phyloP scores from a whole-genome alignment of 1,140 invertebrate genomes.

The Eupeodes corollae region DNA sequence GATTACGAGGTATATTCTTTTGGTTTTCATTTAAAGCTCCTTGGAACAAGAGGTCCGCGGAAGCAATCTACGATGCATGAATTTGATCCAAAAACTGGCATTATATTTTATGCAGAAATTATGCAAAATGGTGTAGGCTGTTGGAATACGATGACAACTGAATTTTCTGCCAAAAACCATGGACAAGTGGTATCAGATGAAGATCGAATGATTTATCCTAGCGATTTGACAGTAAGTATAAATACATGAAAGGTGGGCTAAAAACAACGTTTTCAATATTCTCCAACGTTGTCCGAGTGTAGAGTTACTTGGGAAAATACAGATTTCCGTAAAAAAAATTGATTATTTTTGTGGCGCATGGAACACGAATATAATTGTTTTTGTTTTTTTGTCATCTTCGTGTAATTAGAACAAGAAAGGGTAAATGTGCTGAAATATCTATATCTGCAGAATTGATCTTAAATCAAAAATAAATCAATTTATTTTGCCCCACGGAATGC shows the following conservation, averaged over 20 bases:
- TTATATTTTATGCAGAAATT: conserved; percentile 56
- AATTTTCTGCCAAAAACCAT: conserved; percentile 44
- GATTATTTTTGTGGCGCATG: no score
- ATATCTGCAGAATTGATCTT: no score
- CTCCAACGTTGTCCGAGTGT: no score
- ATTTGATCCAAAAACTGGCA: conserved; percentile 43
- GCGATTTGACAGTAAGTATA: conserved; percentile 32
- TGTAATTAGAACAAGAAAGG: no score
- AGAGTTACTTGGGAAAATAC: no score
- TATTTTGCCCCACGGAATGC: no score
- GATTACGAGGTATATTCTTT: conserved; percentile 19
- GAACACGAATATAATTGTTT: neutral
- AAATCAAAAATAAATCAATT: no score
- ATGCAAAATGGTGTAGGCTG: conserved; percentile 54
- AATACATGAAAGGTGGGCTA: no score
- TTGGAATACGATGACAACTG: conserved; percentile 46
- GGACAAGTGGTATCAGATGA: conserved; percentile 46
- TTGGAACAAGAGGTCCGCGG: conserved; percentile 47
- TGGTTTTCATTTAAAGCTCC: conserved; percentile 27
- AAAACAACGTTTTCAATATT: no score
- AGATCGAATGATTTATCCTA: conserved; percentile 51
- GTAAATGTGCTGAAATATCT: no score
- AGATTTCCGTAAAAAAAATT: no score
- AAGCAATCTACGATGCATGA: conserved; percentile 51
- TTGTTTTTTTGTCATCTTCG: no score